Base-by-base conservation (phyloP, 2,888 invertebrate species). In the Paralinhomoeus sp. region DNA sequence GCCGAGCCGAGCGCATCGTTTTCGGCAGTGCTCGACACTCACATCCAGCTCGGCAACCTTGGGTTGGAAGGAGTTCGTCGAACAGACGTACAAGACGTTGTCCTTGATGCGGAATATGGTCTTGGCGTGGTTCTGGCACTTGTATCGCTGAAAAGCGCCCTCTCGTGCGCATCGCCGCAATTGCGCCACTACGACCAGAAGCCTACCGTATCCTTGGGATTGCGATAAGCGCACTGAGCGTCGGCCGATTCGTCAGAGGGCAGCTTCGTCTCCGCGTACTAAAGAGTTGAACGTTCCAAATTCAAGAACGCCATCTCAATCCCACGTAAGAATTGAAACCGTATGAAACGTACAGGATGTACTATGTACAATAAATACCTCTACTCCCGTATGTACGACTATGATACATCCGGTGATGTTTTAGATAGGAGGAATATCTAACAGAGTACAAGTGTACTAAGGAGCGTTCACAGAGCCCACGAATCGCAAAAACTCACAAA, bases 61-160 rank as follows among this genome's bases (percentile, higher is more conserved):
- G 12, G 85, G 87, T 63, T 83, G 84, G 67, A 79, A 85, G 40
- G 85, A 82, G 65, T 85, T 83, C 45, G 84, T 85, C 45, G 84
- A 84, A 61, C 85, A 85, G 45, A 84, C 75, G 52, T 84, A 70
- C 50, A 80, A 71, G 47, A 75, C 73, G 23, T 22, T 22, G 49
- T 78, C 76, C 38, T 63, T 59, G 51, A 74, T 70, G 46, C 75
- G 73, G 43, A 80, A 81, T 51, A 82, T 75, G 38, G 91, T 79
- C 50, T 85, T 75, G 47, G 91, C 78, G 65, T 84, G 89, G 68
- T 91, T 91, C 67, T 89, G 85, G 66, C 91, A 91, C 64, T 83
- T 35, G 34, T 37, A 45, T 1, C 41, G 15, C 47, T 47, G 42
- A 43, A 37, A 43, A n/a, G n/a, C n/a, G n/a, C n/a, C n/a, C n/a